Evolutionary conservation across 2,113 vertebrate species (phyloP), one percentile per base, ranked within the genome.

Genomic region (Catharus bicknelli): DNA sequence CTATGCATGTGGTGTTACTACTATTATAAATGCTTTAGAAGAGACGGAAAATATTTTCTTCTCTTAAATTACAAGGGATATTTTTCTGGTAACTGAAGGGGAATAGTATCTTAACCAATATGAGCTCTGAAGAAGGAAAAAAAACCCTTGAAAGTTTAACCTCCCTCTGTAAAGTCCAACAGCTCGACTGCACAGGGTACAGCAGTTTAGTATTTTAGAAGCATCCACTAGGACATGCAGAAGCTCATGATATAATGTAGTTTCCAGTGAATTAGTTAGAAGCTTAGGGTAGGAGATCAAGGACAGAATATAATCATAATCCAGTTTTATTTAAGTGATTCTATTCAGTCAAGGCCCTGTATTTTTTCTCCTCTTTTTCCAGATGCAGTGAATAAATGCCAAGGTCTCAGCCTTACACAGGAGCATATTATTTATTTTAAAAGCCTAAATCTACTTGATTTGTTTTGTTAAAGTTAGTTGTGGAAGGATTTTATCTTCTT

Each of bases 371-470:
- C 70, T 83, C 72, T 89, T 81, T 63, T 7, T 90, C 67, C 93
- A 92, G 73, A 90, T 63, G 64, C 53, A 85, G 66, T 90, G 79
- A 95, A 86, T 89, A 96, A 94, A 94, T 55, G 88, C 96, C 95
- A 96, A 90, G 86, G 86, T 74, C 88, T 87, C 36, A 66, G 53
- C 68, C 68, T 70, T 81, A 79, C 48, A 38, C 22, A 76, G 77
- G 38, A 88, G 29, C 29, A 57, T 54, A 48, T 16, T 92, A 19
- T 95, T 96, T 94, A 73, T 90, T 80, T 89, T 2, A 68, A 91
- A 83, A 40, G 11, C 3, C 73, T 68, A 61, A 45, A 78, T 68
- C 73, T 84, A 32, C 2, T 1, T 62, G 34, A 84, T 53, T 34
- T 45, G 27, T 88, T 68, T 74, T 61, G 29, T 79, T 89, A 53